Conservation (phyloP, 2,797 vertebrate species). For the Chaetophractus vellerosus region DNA sequence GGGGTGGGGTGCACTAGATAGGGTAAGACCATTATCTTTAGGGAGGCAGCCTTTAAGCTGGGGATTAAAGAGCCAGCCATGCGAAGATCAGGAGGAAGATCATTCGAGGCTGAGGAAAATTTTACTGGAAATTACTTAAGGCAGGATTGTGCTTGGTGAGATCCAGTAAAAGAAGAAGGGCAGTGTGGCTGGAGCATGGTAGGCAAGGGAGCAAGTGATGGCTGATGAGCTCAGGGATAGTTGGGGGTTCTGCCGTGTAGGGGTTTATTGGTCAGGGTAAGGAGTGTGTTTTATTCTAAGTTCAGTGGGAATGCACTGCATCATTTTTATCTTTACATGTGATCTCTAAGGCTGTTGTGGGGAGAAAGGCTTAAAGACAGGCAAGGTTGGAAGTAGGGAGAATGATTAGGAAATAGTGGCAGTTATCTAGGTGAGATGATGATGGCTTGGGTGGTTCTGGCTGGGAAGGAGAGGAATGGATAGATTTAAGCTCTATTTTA, state of each 20-base stretch:
- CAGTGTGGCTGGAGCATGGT: neutral
- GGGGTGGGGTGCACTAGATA: neutral
- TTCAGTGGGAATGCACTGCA: neutral
- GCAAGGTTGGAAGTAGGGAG: neutral
- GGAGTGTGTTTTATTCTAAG: neutral
- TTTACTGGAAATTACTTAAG: neutral
- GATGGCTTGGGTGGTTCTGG: neutral
- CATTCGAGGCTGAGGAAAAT: neutral
- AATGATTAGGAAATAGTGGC: neutral
- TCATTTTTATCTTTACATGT: neutral
- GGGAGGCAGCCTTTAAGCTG: neutral
- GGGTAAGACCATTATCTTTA: neutral
- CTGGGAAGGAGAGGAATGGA: neutral
- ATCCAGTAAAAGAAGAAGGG: neutral
- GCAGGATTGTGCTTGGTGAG: neutral
- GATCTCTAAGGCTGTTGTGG: neutral
- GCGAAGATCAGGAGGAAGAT: neutral
- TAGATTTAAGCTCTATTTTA: neutral
- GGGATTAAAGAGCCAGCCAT: neutral
- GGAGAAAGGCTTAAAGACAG: neutral
- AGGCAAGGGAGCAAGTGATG: neutral
- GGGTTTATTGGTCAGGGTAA: neutral
- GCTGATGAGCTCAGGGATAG: neutral
- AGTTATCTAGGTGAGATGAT: neutral
- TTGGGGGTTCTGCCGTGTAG: neutral